Conservation (phyloP, 2,797 vertebrate genomes). For the Danio aesculapii region DNA sequence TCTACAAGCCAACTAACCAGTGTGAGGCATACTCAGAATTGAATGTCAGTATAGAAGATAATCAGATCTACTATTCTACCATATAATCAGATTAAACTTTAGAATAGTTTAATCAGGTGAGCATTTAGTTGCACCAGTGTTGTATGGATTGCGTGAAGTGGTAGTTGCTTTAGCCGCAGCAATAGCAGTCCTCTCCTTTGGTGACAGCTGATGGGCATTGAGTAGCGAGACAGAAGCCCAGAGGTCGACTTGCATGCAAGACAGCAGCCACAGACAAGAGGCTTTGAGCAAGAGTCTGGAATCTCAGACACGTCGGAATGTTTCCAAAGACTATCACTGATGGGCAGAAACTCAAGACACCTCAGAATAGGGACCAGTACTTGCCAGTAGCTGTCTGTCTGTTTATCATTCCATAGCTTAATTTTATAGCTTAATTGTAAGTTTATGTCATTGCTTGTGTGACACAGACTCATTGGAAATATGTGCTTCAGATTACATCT, state of each 20-base stretch:
- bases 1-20: too few species aligned
- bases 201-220: slow-evolving; percentile 55
- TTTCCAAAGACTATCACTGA: slow-evolving; percentile 50
- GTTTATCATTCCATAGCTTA: too few species aligned
- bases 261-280: slow-evolving; percentile 53
- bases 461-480: too few species aligned
- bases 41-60: too few species aligned
- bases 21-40: too few species aligned
- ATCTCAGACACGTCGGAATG: slow-evolving; percentile 51
- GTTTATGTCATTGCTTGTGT: too few species aligned
- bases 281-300: slow-evolving; percentile 50
- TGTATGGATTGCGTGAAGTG: neutral
- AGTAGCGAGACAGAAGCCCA: slow-evolving; percentile 36
- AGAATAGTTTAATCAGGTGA: neutral
- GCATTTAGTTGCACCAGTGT: neutral
- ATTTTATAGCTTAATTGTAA: too few species aligned
- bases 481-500: too few species aligned
- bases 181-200: slow-evolving; percentile 25
- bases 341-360: slow-evolving; percentile 56
- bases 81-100: neutral
- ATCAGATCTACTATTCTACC: too few species aligned
- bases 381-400: neutral
- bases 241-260: slow-evolving; percentile 48
- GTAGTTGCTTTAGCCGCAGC: slow-evolving; percentile 8
- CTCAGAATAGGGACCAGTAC: slow-evolving; percentile 57